phyloP scores from a whole-genome alignment of 30 jellyfish, hydroid and myxozoan genomes.

The Turritopsis rubra region DNA sequence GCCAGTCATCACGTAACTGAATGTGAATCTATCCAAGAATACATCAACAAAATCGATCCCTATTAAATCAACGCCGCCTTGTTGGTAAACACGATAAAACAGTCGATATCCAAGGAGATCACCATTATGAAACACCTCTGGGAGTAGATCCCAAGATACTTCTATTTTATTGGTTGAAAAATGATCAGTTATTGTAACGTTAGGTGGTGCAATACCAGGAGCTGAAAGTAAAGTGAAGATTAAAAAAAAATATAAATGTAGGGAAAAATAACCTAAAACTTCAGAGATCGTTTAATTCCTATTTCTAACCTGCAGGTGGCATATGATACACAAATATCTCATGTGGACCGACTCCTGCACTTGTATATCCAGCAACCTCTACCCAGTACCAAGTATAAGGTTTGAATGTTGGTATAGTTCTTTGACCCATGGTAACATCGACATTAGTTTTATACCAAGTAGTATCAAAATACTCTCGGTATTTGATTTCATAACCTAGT shows the following conservation, averaged over 20 bases:
- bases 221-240: constrained; percentile 16
- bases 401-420: constrained; percentile 4
- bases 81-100: not conserved
- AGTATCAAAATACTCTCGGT: not conserved
- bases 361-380: constrained; percentile 25
- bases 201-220: constrained; percentile 23
- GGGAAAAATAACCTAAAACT: not conserved
- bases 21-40: constrained; percentile 8
- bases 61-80: not conserved
- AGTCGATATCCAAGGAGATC: constrained; percentile 18
- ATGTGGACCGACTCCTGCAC: constrained; percentile 16
- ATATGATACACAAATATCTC: constrained; percentile 19
- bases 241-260: not conserved
- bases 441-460: not conserved
- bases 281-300: too few species aligned
- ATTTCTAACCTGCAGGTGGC: constrained; percentile 29
- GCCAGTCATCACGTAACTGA: constrained; percentile 7
- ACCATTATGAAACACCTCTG: constrained; percentile 8
- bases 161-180: not conserved
- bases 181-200: not conserved
- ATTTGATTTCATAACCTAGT: constrained; percentile 19
- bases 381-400: constrained; percentile 30
- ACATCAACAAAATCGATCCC: not conserved
- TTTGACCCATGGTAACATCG: constrained; percentile 8
- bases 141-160: constrained; percentile 13